These are phyloP conservation scores for Drosophila kokeensis DNA, from an alignment of 2,888 invertebrate species.

Conservation along the genomic window DNA sequence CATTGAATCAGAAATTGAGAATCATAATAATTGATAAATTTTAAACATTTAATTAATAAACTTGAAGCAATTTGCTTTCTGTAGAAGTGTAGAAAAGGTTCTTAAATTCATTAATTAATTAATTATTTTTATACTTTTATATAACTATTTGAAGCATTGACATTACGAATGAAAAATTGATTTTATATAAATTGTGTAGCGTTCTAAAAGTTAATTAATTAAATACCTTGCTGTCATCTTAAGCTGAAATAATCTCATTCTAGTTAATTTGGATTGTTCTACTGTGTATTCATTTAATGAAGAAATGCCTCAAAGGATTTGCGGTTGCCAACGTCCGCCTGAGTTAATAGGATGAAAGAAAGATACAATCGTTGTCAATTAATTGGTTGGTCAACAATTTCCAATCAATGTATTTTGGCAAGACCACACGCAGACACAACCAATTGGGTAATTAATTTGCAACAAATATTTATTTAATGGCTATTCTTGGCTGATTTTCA, in stretches of 20 bases:
- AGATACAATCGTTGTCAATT: constrained; percentile 40
- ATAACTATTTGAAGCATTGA: not conserved
- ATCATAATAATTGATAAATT: not conserved
- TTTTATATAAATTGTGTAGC: not conserved
- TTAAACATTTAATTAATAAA: not conserved
- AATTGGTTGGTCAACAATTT: constrained; percentile 30
- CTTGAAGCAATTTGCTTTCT: not conserved
- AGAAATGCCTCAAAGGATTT: not conserved
- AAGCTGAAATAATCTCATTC: not conserved
- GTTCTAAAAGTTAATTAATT: not conserved
- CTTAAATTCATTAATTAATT: too few species aligned
- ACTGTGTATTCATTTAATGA: not conserved
- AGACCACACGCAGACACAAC: constrained; percentile 21
- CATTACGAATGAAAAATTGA: not conserved
- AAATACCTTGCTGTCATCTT: not conserved
- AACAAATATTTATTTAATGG: constrained; percentile 33
- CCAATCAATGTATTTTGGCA: constrained; percentile 23
- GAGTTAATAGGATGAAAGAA: constrained; percentile 12
- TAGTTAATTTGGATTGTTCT: not conserved
- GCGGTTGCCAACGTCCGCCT: constrained; percentile 2
- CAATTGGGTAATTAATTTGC: constrained; percentile 35
- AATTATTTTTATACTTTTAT: too few species aligned
- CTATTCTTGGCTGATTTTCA: constrained; percentile 38
- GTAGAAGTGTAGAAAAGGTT: not conserved
- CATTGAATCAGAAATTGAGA: not conserved